Evolutionary conservation across 2,113 vertebrate species (phyloP), one percentile per base, ranked within the genome.

Genomic region (Labeo rohita): DNA sequence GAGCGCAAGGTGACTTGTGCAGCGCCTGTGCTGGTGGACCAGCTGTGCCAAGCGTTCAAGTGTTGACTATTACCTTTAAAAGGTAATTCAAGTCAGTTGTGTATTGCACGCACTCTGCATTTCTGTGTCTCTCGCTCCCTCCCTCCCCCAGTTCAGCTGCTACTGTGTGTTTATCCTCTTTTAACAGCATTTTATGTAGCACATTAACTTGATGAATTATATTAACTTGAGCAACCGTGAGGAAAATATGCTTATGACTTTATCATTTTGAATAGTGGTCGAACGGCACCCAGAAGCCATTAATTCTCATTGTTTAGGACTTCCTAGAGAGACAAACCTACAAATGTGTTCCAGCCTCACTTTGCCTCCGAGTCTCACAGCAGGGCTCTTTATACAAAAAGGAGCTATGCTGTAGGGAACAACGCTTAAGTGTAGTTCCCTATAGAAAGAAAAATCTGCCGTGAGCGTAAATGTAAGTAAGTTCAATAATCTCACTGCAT

Each of bases 171-270:
- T 80, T 84, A 87, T 84, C 45, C 80, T 54, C 39, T 56, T 72
- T 80, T 49, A 61, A 70, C 47, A 63, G 43, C 18, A 56, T 85
- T 85, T 80, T 81, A 74, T 28, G 15, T 88, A 77, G 79, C 80
- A 85, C 90, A 90, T 89, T 90, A 89, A 85, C 66, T 74, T 90
- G 88, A 89, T 89, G 80, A 89, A 90, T 88, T 89, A 86, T 78
- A 90, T 87, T 88, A 89, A 84, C 85, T 82, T 83, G 78, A 45
- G 87, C 76, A 75, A 77, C 72, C 56, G 45, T 87, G 87, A 81
- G 88, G 85, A 88, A 89, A 90, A 88, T 88, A 74, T 85, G 72
- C 70, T 76, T 76, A 83, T 87, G 88, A 76, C 88, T 89, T 74
- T 83, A 76, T 88, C 86, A 83, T 76, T 84, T 75, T 49, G 83